Base-by-base conservation (phyloP, 2,113 vertebrate genomes). In the Tamias sibiricus region DNA sequence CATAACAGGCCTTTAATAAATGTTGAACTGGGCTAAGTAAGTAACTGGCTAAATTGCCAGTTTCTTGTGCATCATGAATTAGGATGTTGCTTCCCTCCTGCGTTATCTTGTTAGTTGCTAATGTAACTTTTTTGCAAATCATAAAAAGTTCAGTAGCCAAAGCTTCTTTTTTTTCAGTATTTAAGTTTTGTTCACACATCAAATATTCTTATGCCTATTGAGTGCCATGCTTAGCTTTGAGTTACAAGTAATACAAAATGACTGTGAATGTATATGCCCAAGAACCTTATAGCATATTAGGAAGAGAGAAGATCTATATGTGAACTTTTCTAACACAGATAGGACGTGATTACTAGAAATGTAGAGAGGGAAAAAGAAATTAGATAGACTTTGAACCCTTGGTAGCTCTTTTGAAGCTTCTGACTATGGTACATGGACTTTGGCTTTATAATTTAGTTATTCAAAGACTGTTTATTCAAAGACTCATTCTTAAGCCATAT, bases 281-380 rank as follows among this genome's bases (percentile, higher is more conserved):
- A 90, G 3, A 76, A 93, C 49, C 24, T 82, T 83, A n/a, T 13
- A 59, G 17, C 49, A 77, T 85, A 13, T 5, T 35, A 57, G 13
- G 37, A 42, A 95, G 83, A 95, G 44, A 49, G 68, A 49, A 69
- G 57, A 69, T 68, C 24, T 91, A 13, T 91, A 32, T 54, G 19
- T 91, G 57, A 76, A 32, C 91, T 91, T 76, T 72, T 96, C 28
- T 86, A 91, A 52, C 88, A 52, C 16, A 44, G 54, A 42, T 64
- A 90, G 42, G 90, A 94, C 86, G 40, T 82, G 59, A 91, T 91
- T 26, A 44, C 37, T 92, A 59, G 93, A 16, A 92, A 77, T 72
- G 71, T 37, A 86, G 11, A 59, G 47, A 10, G 0, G 6, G 35
- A 37, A 59, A 66, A 74, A 79, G 19, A 47, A 86, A 28, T 20